Conservation (phyloP, 2,888 invertebrate species). For the Platypus cylindrus region DNA sequence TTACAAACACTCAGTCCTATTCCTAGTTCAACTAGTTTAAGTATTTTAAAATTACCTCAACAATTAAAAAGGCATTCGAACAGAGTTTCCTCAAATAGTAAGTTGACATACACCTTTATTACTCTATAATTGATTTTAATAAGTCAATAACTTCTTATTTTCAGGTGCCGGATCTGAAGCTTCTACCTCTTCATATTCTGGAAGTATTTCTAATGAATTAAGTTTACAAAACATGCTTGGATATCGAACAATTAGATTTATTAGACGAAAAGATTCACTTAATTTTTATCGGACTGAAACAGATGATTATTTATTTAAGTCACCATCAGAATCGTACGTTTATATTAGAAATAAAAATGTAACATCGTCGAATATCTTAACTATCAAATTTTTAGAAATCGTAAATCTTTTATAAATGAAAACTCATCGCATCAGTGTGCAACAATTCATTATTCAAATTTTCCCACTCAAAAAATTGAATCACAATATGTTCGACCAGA, state of each 20-base stretch:
- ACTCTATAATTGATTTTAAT: neutral
- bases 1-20: slow-evolving; percentile 76
- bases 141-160: slow-evolving; percentile 1
- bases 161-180: slow-evolving; percentile 41
- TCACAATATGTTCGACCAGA: slow-evolving; percentile 10
- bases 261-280: slow-evolving; percentile 35
- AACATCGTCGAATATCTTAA: neutral
- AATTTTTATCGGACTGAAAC: slow-evolving; percentile 18
- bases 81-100: slow-evolving; percentile 44
- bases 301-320: slow-evolving; percentile 19
- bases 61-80: slow-evolving; percentile 31
- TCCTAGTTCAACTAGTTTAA: slow-evolving; percentile 67
- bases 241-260: slow-evolving; percentile 56
- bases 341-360: neutral
- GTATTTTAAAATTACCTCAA: slow-evolving; percentile 33
- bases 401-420: slow-evolving; percentile 8
- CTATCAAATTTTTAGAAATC: slow-evolving; percentile 4
- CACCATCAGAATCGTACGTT: slow-evolving; percentile 19
- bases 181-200: slow-evolving; percentile 37
- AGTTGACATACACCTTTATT: slow-evolving; percentile 19
- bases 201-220: slow-evolving; percentile 40
- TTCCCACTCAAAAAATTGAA: slow-evolving; percentile 9
- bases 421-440: slow-evolving; percentile 10
- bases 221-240: slow-evolving; percentile 66
- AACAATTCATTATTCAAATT: slow-evolving; percentile 12